Evolutionary conservation across 2,113 vertebrate species (phyloP), one percentile per base, ranked within the genome.

Genomic region (Festucalex cinctus): DNA sequence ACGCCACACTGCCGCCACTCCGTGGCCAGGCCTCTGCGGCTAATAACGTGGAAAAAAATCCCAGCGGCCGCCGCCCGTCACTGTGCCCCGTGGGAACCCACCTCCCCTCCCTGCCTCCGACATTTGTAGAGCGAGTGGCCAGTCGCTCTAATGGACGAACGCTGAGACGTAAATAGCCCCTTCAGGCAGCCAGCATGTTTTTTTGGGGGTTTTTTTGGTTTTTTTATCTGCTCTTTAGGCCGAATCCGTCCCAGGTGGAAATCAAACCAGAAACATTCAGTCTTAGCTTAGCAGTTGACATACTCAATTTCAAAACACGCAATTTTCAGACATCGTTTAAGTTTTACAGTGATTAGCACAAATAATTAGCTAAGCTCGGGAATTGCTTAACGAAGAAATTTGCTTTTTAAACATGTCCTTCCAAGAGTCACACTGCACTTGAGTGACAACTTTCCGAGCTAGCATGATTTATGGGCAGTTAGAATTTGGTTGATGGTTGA

Each of bases 21-120:
- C 7, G 67, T 53, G 51, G n/a, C 51, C 62, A 8, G 19, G 63
- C 86, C 86, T 87, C 83, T 87, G 85, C 74, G 83, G 75, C 74
- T 73, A 68, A 85, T 84, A 72, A 84, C 74, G 81, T 66, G 28
- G 28, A 4, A 64, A 32, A 57, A 28, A 4, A 36, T 74, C 71
- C 73, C 69, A 43, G 70, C 53, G 63, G 74, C 65, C 7, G 53
- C 59, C 37, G 69, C 32, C 66, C 58, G 54, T 16, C 39, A 65
- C 10, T 13, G 54, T 53, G 68, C 57, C 73, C 77, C 17, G 0
- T 54, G 75, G 81, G 69, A 51, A 46, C 13, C 41, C 71, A 66
- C 16, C 32, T 10, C 28, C 48, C 22, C 26, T 6, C 14, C 49
- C 7, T 16, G 2, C n/a, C 48, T 2, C 9, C 1, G 8, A 64